phyloP scores from a whole-genome alignment of 1,140 invertebrate species.

The Hesperophylax magnus region DNA sequence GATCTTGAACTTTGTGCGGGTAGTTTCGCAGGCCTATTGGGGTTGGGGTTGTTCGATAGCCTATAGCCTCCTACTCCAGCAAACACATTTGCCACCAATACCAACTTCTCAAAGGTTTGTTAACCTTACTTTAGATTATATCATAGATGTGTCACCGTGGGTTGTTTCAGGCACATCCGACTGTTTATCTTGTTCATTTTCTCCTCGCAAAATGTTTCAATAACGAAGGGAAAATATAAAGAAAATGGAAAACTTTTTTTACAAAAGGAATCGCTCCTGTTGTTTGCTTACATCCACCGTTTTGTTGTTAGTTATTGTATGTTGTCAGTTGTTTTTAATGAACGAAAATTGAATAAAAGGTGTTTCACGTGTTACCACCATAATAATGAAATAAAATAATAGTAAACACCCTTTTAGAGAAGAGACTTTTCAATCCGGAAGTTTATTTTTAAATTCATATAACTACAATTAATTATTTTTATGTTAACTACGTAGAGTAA shows the following conservation, averaged over 20 bases:
- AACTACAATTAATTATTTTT: no score
- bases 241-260: slow-evolving; percentile 33
- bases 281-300: background rate
- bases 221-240: background rate
- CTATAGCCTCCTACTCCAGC: background rate
- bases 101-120: slow-evolving; percentile 21
- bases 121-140: slow-evolving; percentile 33
- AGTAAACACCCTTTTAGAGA: no score
- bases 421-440: no score
- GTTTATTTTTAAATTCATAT: no score
- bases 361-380: no score
- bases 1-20: slow-evolving; percentile 35
- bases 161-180: slow-evolving; percentile 36
- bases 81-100: slow-evolving; percentile 34
- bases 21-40: background rate
- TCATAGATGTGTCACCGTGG: slow-evolving; percentile 28
- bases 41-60: background rate
- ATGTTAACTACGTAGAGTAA: no score
- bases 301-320: no score
- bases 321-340: no score
- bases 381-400: no score
- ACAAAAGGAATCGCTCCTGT: background rate
- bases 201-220: slow-evolving; percentile 38
- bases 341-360: no score
- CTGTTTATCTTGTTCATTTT: slow-evolving; percentile 39